phyloP scores from a whole-genome alignment of 2,797 vertebrate species.

The Myoxocephalus aenaeus region DNA sequence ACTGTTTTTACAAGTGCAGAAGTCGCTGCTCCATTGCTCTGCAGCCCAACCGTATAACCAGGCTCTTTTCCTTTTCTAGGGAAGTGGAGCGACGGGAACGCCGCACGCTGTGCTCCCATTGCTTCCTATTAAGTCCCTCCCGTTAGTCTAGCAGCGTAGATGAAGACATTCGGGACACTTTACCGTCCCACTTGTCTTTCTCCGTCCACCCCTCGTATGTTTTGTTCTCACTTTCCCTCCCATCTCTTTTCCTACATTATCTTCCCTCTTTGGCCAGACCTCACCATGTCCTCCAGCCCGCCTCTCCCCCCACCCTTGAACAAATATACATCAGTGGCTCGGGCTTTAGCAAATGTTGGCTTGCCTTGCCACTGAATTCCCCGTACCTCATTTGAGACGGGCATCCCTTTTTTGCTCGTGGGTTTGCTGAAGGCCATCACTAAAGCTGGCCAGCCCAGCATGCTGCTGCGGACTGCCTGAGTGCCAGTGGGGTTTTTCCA shows the following conservation, averaged over 20 bases:
- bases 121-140: constrained; percentile 59
- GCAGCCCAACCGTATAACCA: constrained; percentile 83
- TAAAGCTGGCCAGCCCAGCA: constrained; percentile 55
- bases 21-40: constrained; percentile 82
- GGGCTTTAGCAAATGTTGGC: constrained; percentile 70
- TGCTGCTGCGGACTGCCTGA: constrained; percentile 55
- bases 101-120: constrained; percentile 62
- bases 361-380: constrained; percentile 72
- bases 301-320: constrained; percentile 62
- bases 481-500: constrained; percentile 76
- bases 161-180: constrained; percentile 45
- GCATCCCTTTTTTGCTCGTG: constrained; percentile 73
- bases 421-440: constrained; percentile 75
- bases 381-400: constrained; percentile 67
- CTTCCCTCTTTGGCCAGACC: constrained; percentile 67
- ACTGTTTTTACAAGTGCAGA: constrained; percentile 85
- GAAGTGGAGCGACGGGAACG: constrained; percentile 69
- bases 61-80: constrained; percentile 78
- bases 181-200: constrained; percentile 24
- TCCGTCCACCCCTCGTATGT: constrained; percentile 3
- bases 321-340: constrained; percentile 79
- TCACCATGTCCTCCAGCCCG: constrained; percentile 39
- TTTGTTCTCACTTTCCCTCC: constrained; percentile 15
- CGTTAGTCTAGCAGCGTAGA: constrained; percentile 54
- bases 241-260: constrained; percentile 48